phyloP scores from a whole-genome alignment of 2,888 invertebrate species.

The Deroplatys truncata region DNA sequence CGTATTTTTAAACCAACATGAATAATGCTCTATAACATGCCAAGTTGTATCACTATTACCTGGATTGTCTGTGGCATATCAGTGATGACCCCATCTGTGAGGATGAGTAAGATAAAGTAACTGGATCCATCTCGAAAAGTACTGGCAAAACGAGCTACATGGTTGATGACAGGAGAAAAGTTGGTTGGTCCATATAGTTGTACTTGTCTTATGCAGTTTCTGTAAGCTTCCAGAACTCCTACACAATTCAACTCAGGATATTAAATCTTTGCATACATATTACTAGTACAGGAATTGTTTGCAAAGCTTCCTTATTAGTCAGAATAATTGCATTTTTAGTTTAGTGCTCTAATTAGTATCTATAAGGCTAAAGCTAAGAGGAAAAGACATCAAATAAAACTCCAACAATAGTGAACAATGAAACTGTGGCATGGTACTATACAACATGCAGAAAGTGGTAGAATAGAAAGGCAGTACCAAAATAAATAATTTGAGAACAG shows the following conservation, averaged over 20 bases:
- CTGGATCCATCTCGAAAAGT: slow-evolving; percentile 47
- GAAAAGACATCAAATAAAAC: neutral
- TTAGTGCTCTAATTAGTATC: neutral
- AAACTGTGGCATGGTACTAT: too few species aligned
- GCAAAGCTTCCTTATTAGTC: neutral
- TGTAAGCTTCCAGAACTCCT: slow-evolving; percentile 51
- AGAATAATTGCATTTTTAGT: neutral
- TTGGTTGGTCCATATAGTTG: slow-evolving; percentile 57
- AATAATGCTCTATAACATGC: neutral
- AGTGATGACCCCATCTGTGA: slow-evolving; percentile 58
- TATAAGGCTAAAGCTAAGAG: neutral
- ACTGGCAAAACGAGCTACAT: slow-evolving; percentile 48
- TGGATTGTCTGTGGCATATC: slow-evolving; percentile 53
- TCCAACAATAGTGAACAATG: too few species aligned
- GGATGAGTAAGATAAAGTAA: slow-evolving; percentile 56
- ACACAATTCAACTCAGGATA: slow-evolving; percentile 1
- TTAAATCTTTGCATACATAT: neutral
- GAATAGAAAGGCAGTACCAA: too few species aligned
- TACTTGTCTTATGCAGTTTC: slow-evolving; percentile 47
- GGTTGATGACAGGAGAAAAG: slow-evolving; percentile 54
- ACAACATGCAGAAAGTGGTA: too few species aligned
- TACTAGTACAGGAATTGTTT: neutral
- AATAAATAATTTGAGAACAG: too few species aligned
- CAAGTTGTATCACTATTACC: slow-evolving; percentile 34
- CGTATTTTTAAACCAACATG: too few species aligned